These are phyloP conservation scores for Hipposideros larvatus DNA, from an alignment of 2,797 vertebrate genomes.

Conservation along the genomic window DNA sequence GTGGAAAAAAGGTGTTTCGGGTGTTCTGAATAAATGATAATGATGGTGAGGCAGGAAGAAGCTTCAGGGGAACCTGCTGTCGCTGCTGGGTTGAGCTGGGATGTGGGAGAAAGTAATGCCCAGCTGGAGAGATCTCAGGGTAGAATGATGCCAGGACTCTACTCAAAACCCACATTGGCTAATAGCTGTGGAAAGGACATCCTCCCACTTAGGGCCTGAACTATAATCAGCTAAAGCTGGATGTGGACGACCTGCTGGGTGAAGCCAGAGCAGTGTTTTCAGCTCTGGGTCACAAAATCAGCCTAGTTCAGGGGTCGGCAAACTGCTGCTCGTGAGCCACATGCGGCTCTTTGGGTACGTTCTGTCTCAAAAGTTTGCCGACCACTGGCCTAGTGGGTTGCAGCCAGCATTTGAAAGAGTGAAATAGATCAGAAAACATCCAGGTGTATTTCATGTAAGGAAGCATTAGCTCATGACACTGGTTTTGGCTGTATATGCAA, in stretches of 20 bases:
- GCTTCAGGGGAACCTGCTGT: background rate
- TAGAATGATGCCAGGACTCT: background rate
- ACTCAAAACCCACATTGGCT: background rate
- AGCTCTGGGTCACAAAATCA: background rate
- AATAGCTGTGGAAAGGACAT: background rate
- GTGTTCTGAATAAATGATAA: background rate
- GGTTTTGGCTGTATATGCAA: background rate
- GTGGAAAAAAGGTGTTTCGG: background rate
- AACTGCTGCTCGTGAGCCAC: no score
- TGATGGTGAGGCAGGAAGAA: background rate
- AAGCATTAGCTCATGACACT: background rate
- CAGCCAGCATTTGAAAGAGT: constrained; percentile 4
- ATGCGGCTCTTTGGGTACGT: no score
- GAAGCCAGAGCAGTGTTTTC: background rate
- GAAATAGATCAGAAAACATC: background rate
- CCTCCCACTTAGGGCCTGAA: background rate
- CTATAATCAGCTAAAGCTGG: background rate
- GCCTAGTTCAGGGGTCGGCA: background rate
- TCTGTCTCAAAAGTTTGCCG: no score
- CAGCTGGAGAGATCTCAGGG: background rate
- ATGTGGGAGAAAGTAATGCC: background rate
- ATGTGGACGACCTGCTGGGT: background rate
- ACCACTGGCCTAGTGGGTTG: background rate
- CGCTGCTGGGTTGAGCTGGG: background rate
- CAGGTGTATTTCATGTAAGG: background rate